Evolutionary conservation across 2,797 vertebrate species (phyloP), one percentile per base, ranked within the genome.

Genomic region (Sparidentex hasta): DNA sequence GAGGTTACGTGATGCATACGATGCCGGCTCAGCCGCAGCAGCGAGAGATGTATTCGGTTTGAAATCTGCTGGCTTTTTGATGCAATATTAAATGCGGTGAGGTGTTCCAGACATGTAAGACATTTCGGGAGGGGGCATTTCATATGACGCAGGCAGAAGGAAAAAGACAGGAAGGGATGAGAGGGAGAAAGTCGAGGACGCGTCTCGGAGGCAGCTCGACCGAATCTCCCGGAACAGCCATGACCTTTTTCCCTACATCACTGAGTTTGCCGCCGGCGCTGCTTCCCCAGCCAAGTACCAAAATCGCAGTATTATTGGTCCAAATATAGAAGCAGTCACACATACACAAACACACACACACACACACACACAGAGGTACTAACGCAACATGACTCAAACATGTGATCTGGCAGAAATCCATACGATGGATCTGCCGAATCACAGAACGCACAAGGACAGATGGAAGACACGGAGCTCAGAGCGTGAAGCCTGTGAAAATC

Each of bases 161-260:
- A 48, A 46, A 51, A 55, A 65, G 46, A 67, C 20, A 55, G 25
- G 25, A n/a, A 55, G 41, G 56, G 33, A 64, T 43, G 25, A 71
- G 71, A 64, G 4, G 41, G n/a, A 62, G 73, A 78, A 55, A 83
- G 65, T 57, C 1, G 54, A 76, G 61, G 77, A 82, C 7, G 29
- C 68, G 80, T 86, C 81, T 82, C 43, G 80, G 61, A 90, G 80
- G 88, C 84, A 74, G 84, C 82, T 91, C 74, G 65, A 80, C 76
- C 48, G 83, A 90, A 86, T 90, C 80, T 87, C 78, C 80, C 51
- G 48, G 84, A 93, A 88, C 78, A 84, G 80, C 82, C 57, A 51
- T 88, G 92, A 94, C 91, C 91, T 94, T 93, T 94, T 77, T 78
- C 64, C 74, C 71, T 73, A 81, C 67, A 63, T 85, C 80, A 78